Conservation (phyloP, 2,797 vertebrate species). For the Megalops cyprinoides region DNA sequence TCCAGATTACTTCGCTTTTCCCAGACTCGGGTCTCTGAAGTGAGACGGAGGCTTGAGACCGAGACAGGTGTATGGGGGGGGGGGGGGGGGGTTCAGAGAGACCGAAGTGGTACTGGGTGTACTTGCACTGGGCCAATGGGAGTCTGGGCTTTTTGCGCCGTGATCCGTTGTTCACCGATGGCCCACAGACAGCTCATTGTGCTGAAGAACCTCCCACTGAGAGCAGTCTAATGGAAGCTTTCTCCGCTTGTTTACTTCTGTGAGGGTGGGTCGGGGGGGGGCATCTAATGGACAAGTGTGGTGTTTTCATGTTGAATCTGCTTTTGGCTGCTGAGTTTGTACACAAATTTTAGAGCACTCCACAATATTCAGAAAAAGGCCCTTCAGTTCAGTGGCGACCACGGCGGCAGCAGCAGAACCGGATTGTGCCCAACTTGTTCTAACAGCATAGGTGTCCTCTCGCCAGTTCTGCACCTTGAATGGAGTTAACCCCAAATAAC, state of each 20-base stretch:
- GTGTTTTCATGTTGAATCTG: neutral
- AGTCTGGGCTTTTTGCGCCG: neutral
- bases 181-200: slow-evolving; percentile 72
- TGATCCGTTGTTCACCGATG: slow-evolving; percentile 68
- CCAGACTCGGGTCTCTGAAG: too few species aligned
- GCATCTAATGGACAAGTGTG: neutral
- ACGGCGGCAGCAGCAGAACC: neutral
- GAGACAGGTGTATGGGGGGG: too few species aligned
- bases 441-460: too few species aligned
- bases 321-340: neutral
- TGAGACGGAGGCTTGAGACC: too few species aligned
- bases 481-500: too few species aligned
- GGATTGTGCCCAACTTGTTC: neutral
- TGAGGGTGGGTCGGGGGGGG: slow-evolving; percentile 15
- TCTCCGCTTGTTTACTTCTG: slow-evolving; percentile 40
- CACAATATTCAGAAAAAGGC: too few species aligned
- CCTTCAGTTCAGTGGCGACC: neutral
- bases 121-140: neutral
- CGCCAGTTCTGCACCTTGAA: neutral
- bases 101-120: too few species aligned
- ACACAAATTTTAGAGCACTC: too few species aligned
- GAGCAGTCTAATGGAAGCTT: slow-evolving; percentile 63
- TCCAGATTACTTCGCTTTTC: too few species aligned
- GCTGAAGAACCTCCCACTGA: slow-evolving; percentile 60
- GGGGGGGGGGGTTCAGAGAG: too few species aligned